These are phyloP conservation scores for Sciurus vulgaris DNA, from an alignment of 2,797 vertebrate species.

Conservation along the genomic window DNA sequence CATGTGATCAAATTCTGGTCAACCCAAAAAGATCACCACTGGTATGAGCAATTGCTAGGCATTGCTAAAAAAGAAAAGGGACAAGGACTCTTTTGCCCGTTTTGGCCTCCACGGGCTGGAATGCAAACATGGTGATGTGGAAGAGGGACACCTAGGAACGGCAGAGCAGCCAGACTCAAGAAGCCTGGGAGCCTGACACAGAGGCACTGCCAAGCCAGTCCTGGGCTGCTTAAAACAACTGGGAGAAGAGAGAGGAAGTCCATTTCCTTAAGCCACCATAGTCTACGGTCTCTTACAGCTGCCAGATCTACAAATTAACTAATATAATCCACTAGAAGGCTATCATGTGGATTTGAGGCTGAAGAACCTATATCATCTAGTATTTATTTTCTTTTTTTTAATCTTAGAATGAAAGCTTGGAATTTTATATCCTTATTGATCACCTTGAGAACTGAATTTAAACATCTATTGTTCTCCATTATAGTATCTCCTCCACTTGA, in stretches of 20 bases:
- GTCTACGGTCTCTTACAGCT: neutral
- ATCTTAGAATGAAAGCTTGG: neutral
- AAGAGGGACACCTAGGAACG: neutral
- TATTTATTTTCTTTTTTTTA: neutral
- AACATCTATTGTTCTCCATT: neutral
- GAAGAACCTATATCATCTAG: neutral
- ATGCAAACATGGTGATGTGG: neutral
- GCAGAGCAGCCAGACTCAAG: neutral
- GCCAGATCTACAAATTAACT: neutral
- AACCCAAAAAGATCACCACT: neutral
- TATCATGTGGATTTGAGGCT: neutral
- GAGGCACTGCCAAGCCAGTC: neutral
- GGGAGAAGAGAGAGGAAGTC: neutral
- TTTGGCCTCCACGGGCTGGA: neutral
- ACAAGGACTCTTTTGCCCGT: neutral
- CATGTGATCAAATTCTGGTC: neutral
- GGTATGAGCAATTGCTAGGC: neutral
- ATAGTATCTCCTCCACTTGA: neutral
- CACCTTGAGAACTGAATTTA: neutral
- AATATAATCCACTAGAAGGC: neutral
- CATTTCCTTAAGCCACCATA: neutral
- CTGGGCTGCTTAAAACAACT: neutral
- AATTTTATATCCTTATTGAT: neutral
- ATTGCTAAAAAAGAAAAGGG: neutral
- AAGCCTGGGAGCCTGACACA: neutral